Evolutionary conservation across 37 sponge, comb jelly and placozoan genomes (phyloP), one percentile per base, ranked within the genome.

Genomic region (Corticium candelabrum): DNA sequence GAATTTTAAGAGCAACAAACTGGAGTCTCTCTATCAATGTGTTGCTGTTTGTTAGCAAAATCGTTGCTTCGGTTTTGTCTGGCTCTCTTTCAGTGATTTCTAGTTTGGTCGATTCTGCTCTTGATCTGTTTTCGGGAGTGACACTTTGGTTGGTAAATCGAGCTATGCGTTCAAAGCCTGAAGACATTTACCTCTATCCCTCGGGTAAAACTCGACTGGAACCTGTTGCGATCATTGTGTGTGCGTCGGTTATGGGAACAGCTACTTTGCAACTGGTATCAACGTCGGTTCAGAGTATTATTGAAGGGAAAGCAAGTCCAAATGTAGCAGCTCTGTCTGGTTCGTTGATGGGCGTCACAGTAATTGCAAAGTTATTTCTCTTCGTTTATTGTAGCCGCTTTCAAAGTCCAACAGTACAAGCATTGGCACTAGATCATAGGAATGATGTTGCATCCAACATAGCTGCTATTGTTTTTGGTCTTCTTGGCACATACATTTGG

Each of bases 241-340:
- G 77, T 39, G 86, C 86, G 21, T 35, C 78, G 4, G 82, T 85
- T 2, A 85, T 85, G 86, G 86, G 86, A 7, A 85, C 86, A n/a
- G 86, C 86, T 40, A 70, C 86, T 36, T 40, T 85, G 34, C 86
- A 85, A 39, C 76, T 85, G 40, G 67, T 85, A 39, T 79, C 82
- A 0, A 39, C 72, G 11, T 82, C 86, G 4, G 41, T 81, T 21
- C 41, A 81, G 29, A 69, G 77, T 68, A 76, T 85, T 27, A 43
- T 57, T 15, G 38, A 37, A 1, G 40, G 74, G 33, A 37, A 38
- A 11, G 68, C 69, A 0, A 41, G 68, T 21, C 86, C 86, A 29
- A 75, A 82, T 30, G 76, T 85, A 41, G 79, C 77, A 27, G 75
- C 11, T 3, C 76, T 81, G 40, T 81, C 86, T 0, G 86, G 82